Base-by-base conservation (phyloP, 2,113 vertebrate species). In the Otis tarda region DNA sequence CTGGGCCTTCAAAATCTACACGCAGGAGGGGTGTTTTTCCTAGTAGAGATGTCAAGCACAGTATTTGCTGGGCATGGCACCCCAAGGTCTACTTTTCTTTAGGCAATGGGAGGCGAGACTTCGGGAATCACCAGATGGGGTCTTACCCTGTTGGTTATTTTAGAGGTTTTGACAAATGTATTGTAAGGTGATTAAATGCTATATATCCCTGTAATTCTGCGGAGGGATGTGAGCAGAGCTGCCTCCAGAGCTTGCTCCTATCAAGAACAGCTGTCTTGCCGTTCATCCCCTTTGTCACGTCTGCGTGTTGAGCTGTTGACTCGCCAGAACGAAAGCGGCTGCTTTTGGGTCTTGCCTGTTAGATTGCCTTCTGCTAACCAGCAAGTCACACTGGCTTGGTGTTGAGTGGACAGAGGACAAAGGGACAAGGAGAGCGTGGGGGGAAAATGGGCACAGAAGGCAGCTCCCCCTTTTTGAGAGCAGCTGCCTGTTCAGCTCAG, bases 321-420 rank as follows among this genome's bases (percentile, higher is more conserved):
- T 64, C 0, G 0, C 41, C 61, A 50, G 31, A 23, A 61, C 17
- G n/a, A 33, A 65, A 24, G 17, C 1, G 1, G 31, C 14, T 69
- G 28, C 35, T 68, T 68, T 63, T 69, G 55, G 37, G 25, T 31
- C 63, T 75, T 31, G 21, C 50, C 45, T 52, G 16, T 60, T 43
- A 20, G 53, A 37, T 7, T 53, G 6, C 12, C 50, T 63, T 31
- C 55, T 74, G 59, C 60, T 71, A 35, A 43, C 27, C 14, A 41
- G 22, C 50, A 12, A 1, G 39, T 24, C 3, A 6, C 12, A 5
- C 19, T 75, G 71, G 61, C 45, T 49, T 30, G 22, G 61, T 37
- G 56, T 27, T 11, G 35, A 37, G 23, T 50, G 41, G 41, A 43
- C 17, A 20, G 21, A 3, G 70, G 31, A 37, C 7, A 49, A 43